These are phyloP conservation scores for Sander vitreus DNA, from an alignment of 2,113 vertebrate genomes.

Conservation along the genomic window DNA sequence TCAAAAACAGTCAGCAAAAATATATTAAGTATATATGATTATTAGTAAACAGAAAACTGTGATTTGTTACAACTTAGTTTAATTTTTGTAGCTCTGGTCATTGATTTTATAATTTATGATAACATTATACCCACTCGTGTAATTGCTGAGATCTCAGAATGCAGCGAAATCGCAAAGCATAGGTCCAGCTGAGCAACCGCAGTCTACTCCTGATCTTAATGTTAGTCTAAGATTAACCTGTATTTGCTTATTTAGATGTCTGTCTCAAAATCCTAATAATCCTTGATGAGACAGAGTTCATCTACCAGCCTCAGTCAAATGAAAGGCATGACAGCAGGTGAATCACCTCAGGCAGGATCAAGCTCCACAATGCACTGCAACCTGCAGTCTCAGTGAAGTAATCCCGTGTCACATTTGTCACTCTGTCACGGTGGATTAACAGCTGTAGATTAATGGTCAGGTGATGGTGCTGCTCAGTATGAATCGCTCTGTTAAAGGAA, in stretches of 20 bases:
- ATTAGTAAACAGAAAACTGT: neutral
- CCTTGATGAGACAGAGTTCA: conserved; percentile 20
- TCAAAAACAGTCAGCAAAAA: neutral
- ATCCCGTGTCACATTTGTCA: conserved; percentile 56
- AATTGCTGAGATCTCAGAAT: neutral
- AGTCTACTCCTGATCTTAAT: neutral
- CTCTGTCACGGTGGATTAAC: conserved; percentile 27
- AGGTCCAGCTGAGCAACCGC: neutral
- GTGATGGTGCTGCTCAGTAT: conserved; percentile 17
- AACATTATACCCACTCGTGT: neutral
- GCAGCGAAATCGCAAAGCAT: neutral
- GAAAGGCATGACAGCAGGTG: conserved; percentile 30
- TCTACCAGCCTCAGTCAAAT: conserved; percentile 34
- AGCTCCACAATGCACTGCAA: conserved; percentile 2
- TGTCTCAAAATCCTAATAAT: conserved; percentile 28
- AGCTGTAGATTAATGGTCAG: conserved; percentile 1
- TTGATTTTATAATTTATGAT: neutral
- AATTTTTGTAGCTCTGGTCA: neutral
- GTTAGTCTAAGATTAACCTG: conserved; percentile 2
- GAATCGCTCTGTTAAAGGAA: neutral
- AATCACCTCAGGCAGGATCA: conserved; percentile 23
- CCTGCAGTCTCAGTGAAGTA: conserved; percentile 19
- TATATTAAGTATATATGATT: too few relatives aligned
- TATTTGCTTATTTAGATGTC: neutral
- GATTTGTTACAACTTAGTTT: neutral